A percentile compares a stretch with the other conserved stretches of the same genome.
Conservation (phyloP, 2,113 vertebrate genomes). For the Verasper variegatus region DNA sequence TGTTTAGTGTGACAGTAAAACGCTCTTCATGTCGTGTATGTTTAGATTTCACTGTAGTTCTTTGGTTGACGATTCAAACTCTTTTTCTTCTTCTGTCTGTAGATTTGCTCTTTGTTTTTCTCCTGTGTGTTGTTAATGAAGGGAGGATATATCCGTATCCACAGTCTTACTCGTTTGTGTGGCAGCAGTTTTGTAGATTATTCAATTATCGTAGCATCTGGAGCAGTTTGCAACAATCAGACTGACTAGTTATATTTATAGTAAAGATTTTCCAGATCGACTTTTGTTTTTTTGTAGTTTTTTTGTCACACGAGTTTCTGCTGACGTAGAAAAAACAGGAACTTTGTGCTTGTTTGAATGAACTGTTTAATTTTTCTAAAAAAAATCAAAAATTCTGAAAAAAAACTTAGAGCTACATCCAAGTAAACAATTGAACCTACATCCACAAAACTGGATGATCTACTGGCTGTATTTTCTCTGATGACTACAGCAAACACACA, state of each 20-base stretch:
- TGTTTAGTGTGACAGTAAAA: constrained; percentile 54
- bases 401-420: background rate
- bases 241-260: background rate
- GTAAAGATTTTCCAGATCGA: background rate
- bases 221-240: constrained; percentile 31
- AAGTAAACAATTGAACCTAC: background rate
- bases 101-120: constrained; percentile 36
- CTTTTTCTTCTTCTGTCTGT: constrained; percentile 21
- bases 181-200: constrained; percentile 38
- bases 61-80: too few species aligned
- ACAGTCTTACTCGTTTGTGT: constrained; percentile 58
- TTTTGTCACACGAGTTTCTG: background rate
- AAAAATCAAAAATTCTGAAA: constrained; percentile 4
- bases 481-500: background rate
- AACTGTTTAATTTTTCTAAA: constrained; percentile 23
- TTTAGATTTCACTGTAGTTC: constrained; percentile 53
- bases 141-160: constrained; percentile 43
- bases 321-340: constrained; percentile 13
- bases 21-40: constrained; percentile 57
- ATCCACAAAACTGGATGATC: too few species aligned
- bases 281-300: constrained; percentile 13
- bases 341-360: constrained; percentile 21
- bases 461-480: too few species aligned
- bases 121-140: constrained; percentile 59
- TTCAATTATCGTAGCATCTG: background rate